A percentile compares a stretch with the other conserved stretches of the same genome.
Evolutionary conservation across 2,113 vertebrate genomes (phyloP).

Genomic region (Caranx ignobilis): DNA sequence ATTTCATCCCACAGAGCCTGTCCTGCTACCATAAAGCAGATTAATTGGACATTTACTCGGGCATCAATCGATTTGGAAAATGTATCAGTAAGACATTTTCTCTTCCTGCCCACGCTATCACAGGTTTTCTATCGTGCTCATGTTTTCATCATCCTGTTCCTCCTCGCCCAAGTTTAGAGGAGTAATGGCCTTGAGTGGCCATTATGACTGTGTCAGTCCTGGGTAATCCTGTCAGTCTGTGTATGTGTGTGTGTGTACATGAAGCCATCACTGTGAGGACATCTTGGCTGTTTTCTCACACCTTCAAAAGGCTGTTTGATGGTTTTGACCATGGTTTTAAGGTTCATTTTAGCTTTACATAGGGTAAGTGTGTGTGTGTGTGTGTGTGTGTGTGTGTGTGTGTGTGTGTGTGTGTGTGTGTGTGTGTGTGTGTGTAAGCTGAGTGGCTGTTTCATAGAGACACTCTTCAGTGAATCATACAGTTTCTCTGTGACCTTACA

Average conservation of each 20-base stretch:
- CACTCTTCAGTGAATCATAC: slow-evolving; percentile 3
- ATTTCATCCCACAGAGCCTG: slow-evolving; percentile 75
- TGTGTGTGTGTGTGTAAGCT: too few species aligned
- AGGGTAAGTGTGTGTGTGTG: too few species aligned
- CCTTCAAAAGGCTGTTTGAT: too few species aligned
- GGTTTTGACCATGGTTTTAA: too few species aligned
- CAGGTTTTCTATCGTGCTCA: slow-evolving; percentile 42
- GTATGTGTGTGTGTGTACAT: neutral
- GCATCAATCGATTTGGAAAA: slow-evolving; percentile 79
- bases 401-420: too few species aligned
- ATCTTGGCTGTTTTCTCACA: too few species aligned
- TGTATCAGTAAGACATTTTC: slow-evolving; percentile 57
- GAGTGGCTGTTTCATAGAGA: slow-evolving; percentile 1
- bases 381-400: too few species aligned
- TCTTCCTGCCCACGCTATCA: slow-evolving; percentile 38
- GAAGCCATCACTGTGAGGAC: too few species aligned
- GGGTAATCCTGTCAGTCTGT: slow-evolving; percentile 13
- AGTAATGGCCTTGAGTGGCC: slow-evolving; percentile 46
- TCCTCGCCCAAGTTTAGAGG: slow-evolving; percentile 38
- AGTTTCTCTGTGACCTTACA: neutral
- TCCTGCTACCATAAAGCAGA: slow-evolving; percentile 70
- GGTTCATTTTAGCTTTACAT: too few species aligned
- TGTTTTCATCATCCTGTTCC: slow-evolving; percentile 47
- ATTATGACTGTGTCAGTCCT: slow-evolving; percentile 47
- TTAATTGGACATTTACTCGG: slow-evolving; percentile 80